These are phyloP conservation scores for Epinephelus moara DNA, from an alignment of 2,113 vertebrate genomes.

Conservation along the genomic window DNA sequence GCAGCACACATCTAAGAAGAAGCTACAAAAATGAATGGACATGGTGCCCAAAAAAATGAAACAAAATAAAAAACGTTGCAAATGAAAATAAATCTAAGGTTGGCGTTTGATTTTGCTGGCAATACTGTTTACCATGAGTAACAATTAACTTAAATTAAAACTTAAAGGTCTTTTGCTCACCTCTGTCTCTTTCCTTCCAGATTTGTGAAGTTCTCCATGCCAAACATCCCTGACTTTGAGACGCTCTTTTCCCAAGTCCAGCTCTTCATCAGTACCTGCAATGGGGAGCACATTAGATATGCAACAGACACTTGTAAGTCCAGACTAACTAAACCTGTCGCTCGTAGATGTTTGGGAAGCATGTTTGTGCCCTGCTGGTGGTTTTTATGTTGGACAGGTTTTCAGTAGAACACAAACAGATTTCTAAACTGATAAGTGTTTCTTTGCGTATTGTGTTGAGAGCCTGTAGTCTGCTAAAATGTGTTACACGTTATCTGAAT, in stretches of 20 bases:
- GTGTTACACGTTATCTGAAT: not conserved
- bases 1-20: too few species aligned
- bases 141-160: too few species aligned
- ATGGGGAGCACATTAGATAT: constrained; percentile 98
- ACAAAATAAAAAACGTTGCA: too few species aligned
- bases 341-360: not conserved
- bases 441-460: not conserved
- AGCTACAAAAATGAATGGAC: too few species aligned
- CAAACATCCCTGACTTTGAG: constrained; percentile 99
- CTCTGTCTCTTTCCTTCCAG: constrained; percentile 76
- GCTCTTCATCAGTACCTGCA: constrained; percentile 99
- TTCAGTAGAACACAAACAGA: not conserved
- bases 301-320: constrained; percentile 99
- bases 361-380: not conserved
- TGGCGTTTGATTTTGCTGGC: too few species aligned
- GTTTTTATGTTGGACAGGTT: not conserved
- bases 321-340: not conserved
- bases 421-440: not conserved
- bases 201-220: constrained; percentile 99
- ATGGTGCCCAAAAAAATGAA: too few species aligned
- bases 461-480: not conserved
- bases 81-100: too few species aligned
- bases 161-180: not conserved
- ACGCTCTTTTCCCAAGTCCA: constrained; percentile 99
- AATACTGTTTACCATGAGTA: too few species aligned